These are phyloP conservation scores for Prietella phreatophila DNA, from an alignment of 2,113 vertebrate genomes.

Conservation along the genomic window DNA sequence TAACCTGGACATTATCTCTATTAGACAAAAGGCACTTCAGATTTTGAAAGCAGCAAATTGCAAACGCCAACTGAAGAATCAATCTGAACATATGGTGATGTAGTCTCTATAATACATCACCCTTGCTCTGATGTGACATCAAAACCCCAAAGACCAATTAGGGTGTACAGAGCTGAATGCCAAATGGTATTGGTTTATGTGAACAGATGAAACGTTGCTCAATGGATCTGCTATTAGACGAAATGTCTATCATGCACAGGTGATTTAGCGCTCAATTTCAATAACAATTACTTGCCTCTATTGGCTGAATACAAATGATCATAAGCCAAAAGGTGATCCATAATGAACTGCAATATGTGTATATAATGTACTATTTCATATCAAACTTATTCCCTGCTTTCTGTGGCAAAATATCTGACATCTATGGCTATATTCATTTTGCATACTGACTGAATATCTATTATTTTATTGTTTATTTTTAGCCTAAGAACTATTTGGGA, in stretches of 20 bases:
- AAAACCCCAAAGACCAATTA: conserved; percentile 47
- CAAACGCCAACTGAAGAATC: conserved; percentile 33
- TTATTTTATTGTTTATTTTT: conserved; percentile 34
- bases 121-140: conserved; percentile 42
- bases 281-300: conserved; percentile 32
- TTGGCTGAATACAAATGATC: conserved; percentile 21
- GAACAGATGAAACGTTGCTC: conserved; percentile 39
- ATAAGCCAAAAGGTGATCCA: background rate
- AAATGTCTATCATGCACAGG: conserved; percentile 22
- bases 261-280: conserved; percentile 28
- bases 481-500: conserved; percentile 28
- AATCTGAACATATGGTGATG: conserved; percentile 40
- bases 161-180: conserved; percentile 41
- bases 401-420: background rate
- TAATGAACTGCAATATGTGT: conserved; percentile 2
- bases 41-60: conserved; percentile 21
- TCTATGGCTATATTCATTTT: background rate
- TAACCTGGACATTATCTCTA: background rate
- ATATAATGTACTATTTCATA: background rate
- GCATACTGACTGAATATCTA: conserved; percentile 15
- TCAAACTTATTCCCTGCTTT: background rate
- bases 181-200: conserved; percentile 42
- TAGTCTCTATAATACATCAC: conserved; percentile 48
- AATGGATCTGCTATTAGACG: conserved; percentile 24
- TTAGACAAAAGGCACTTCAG: conserved; percentile 10